phyloP scores from a whole-genome alignment of 2,113 vertebrate genomes.

The Smithornis capensis region DNA sequence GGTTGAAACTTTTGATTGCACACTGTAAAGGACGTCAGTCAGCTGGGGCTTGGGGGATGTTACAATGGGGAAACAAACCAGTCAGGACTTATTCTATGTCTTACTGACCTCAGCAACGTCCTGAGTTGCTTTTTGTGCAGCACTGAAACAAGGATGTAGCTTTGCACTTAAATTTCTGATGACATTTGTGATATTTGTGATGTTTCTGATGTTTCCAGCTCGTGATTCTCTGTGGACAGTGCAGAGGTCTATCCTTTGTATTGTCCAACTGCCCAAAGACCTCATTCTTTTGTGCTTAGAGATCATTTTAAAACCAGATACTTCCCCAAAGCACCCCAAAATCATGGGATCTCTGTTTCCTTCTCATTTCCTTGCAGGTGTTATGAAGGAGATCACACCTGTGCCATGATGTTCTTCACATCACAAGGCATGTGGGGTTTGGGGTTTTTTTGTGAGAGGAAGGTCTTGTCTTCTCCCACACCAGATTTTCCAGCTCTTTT shows the following conservation, averaged over 20 bases:
- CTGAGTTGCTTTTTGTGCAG: background rate
- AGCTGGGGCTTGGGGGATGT: background rate
- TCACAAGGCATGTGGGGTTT: background rate
- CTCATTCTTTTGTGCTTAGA: background rate
- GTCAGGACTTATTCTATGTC: background rate
- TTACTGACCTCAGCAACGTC: background rate
- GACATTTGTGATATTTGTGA: background rate
- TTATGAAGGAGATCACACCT: background rate
- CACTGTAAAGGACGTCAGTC: background rate
- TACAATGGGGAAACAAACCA: background rate
- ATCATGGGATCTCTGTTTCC: background rate
- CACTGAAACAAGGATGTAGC: background rate
- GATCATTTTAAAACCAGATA: background rate
- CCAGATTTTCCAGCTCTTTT: background rate
- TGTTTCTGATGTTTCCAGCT: background rate
- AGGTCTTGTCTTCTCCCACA: background rate
- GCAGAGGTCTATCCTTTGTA: background rate
- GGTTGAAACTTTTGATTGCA: background rate
- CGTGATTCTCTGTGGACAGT: background rate
- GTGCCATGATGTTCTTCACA: background rate
- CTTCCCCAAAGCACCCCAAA: background rate
- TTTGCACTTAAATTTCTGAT: background rate
- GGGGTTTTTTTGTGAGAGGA: fast-evolving
- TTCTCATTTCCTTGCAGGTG: background rate
- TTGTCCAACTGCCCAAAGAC: background rate